A percentile compares a stretch with the other conserved stretches of the same genome.
phyloP scores from a whole-genome alignment of 2,113 vertebrate genomes.

The Charadrius vociferus region DNA sequence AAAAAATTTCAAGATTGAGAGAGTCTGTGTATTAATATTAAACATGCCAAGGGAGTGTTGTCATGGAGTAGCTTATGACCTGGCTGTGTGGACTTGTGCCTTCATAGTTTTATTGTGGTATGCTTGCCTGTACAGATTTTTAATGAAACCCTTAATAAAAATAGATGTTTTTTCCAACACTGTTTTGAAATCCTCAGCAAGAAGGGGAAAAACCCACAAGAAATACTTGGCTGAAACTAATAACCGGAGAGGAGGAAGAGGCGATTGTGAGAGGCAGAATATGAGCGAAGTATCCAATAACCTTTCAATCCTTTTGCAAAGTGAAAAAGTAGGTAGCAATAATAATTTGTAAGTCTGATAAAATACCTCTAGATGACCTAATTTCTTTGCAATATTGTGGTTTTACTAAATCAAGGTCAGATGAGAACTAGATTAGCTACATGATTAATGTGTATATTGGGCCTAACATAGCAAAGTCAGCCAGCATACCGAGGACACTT shows the following conservation, averaged over 20 bases:
- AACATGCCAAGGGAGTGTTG: not conserved
- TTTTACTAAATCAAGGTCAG: slow-evolving; percentile 53
- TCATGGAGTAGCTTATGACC: not conserved
- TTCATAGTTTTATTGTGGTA: not conserved
- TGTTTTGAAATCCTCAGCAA: not conserved
- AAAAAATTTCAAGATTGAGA: not conserved
- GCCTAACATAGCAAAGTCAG: not conserved
- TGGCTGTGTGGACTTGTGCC: not conserved
- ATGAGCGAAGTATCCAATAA: not conserved
- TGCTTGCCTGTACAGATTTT: not conserved
- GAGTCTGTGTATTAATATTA: not conserved
- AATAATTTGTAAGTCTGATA: slow-evolving; percentile 47
- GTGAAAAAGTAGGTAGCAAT: not conserved
- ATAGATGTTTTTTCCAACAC: not conserved
- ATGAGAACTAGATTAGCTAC: slow-evolving; percentile 36
- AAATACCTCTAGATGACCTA: not conserved
- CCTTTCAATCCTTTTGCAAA: not conserved
- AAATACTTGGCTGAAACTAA: not conserved
- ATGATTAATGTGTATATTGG: slow-evolving; percentile 44
- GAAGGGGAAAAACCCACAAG: not conserved
- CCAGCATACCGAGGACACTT: not conserved
- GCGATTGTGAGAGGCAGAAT: not conserved
- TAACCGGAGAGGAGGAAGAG: not conserved
- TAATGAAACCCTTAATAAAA: not conserved
- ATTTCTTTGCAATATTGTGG: slow-evolving; percentile 20